Conservation (phyloP, 2,113 vertebrate genomes). For the Myotis yumanensis region DNA sequence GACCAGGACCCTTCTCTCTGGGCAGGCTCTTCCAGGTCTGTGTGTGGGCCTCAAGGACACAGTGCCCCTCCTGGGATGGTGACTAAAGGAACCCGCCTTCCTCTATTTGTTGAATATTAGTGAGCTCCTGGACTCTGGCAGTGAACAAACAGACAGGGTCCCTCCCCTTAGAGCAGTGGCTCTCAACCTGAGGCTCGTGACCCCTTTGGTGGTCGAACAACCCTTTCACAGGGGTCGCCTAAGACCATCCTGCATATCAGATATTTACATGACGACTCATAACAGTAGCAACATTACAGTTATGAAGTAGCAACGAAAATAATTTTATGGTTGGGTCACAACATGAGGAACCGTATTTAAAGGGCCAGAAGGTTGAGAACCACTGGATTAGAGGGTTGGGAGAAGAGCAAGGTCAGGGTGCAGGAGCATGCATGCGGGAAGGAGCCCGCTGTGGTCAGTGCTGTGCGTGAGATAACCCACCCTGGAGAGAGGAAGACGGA, state of each 20-base stretch:
- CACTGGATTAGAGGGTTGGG: not conserved
- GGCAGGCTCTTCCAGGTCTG: not conserved
- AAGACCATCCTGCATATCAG: no score
- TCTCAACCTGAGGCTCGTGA: no score
- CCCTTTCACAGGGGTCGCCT: no score
- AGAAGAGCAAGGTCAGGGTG: accelerated
- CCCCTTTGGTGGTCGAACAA: no score
- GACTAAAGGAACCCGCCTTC: accelerated
- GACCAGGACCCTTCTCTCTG: not conserved
- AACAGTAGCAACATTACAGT: no score
- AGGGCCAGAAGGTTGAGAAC: no score
- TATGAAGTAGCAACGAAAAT: no score
- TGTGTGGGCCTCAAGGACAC: not conserved
- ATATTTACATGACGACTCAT: no score
- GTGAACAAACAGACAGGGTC: not conserved
- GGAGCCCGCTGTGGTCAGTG: no score
- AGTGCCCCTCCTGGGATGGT: no score
- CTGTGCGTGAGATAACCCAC: not conserved
- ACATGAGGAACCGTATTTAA: no score
- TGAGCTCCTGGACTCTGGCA: not conserved
- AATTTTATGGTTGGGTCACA: no score
- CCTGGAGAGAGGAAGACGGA: accelerated
- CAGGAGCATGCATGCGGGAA: accelerated
- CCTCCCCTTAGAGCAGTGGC: not conserved
- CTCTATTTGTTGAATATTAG: not conserved